phyloP scores from a whole-genome alignment of 1,140 invertebrate genomes.

The Tribolium castaneum region DNA sequence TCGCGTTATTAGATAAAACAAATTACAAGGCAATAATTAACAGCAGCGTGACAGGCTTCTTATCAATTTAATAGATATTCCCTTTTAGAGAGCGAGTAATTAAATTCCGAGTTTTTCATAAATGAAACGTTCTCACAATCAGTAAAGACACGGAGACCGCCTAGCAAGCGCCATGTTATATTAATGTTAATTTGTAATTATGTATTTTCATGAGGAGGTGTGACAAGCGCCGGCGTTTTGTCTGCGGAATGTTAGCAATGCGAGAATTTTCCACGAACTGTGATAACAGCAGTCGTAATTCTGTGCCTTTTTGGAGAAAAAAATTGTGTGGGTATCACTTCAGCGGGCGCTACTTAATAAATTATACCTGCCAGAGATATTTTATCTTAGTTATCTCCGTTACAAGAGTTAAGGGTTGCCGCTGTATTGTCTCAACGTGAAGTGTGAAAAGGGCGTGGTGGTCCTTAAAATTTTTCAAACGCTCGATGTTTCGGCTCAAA shows the following conservation, averaged over 20 bases:
- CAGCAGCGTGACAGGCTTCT: not conserved
- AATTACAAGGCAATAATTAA: not conserved
- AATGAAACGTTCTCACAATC: not conserved
- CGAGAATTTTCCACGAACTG: constrained; percentile 21
- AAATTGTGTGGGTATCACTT: not conserved
- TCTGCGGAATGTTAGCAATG: constrained; percentile 48
- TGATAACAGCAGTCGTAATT: not conserved
- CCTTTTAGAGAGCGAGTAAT: not conserved
- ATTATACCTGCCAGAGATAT: constrained; percentile 18
- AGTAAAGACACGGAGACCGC: not conserved
- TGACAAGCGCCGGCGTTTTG: constrained; percentile 50
- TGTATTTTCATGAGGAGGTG: constrained; percentile 45
- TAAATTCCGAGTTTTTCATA: not conserved
- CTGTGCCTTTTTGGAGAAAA: not conserved
- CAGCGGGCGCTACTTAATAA: not conserved
- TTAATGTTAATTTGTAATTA: constrained; percentile 42
- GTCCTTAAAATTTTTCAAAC: constrained; percentile 35
- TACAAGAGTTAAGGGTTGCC: constrained; percentile 4
- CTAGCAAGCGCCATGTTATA: constrained; percentile 2
- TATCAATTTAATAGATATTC: not conserved
- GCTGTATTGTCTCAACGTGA: constrained; percentile 26
- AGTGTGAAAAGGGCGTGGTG: constrained; percentile 48
- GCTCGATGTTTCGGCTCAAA: constrained; percentile 36
- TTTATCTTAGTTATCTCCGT: not conserved
- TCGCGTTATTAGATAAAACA: not conserved